Conservation (phyloP, 2,888 invertebrate species). For the Mythimna loreyi region DNA sequence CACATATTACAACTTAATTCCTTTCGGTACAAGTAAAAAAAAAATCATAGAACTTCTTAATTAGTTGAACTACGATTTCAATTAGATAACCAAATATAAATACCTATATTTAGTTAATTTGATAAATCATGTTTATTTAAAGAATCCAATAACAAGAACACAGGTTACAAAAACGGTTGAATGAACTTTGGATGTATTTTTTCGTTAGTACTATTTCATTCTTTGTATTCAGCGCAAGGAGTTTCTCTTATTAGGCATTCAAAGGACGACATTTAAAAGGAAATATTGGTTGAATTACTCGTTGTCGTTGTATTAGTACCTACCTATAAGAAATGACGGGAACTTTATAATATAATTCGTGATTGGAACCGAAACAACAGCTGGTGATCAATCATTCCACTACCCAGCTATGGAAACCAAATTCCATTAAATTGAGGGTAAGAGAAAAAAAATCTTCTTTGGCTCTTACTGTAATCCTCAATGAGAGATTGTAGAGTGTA, state of each 20-base stretch:
- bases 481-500: background rate
- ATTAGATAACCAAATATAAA: no score
- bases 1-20: no score
- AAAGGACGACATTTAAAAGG: constrained; percentile 88
- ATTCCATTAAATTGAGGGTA: background rate
- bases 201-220: constrained; percentile 76
- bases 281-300: constrained; percentile 81
- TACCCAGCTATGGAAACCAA: background rate
- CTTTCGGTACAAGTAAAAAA: no score
- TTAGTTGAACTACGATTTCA: no score
- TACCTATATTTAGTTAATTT: background rate
- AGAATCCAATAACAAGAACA: constrained; percentile 24
- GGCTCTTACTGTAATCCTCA: background rate
- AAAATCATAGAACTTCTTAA: no score
- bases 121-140: constrained; percentile 30
- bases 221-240: constrained; percentile 86
- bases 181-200: constrained; percentile 81
- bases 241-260: constrained; percentile 88
- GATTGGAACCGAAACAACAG: background rate
- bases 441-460: background rate
- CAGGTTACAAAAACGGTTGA: constrained; percentile 77
- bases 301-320: constrained; percentile 24
- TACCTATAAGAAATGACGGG: constrained; percentile 9
- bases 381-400: background rate
- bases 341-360: constrained; percentile 7